Conservation (phyloP, 2,113 vertebrate genomes). For the Dissostichus mawsoni region DNA sequence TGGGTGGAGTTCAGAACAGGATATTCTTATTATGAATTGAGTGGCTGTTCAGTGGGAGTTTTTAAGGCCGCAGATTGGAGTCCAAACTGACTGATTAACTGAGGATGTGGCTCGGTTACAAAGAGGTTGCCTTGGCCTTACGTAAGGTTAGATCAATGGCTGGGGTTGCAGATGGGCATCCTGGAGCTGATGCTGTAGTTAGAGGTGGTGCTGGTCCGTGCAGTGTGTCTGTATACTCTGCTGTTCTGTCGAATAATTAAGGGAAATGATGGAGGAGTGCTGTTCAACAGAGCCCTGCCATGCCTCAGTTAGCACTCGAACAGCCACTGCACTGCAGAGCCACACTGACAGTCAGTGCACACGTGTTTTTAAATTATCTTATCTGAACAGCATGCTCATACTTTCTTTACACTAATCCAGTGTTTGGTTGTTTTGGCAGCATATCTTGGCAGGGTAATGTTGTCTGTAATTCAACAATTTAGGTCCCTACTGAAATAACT, state of each 20-base stretch:
- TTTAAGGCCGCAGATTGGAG: conserved; percentile 11
- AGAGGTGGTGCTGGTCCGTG: conserved; percentile 9
- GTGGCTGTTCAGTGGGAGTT: conserved; percentile 4
- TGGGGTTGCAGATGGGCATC: conserved; percentile 19
- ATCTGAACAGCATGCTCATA: conserved; percentile 12
- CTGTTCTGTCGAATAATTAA: conserved; percentile 45
- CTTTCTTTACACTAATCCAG: conserved; percentile 5
- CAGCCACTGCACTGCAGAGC: conserved; percentile 44
- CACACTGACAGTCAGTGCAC: not conserved
- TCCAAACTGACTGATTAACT: not conserved
- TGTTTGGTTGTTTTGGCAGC: not conserved
- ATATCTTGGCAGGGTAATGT: not conserved
- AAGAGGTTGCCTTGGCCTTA: conserved; percentile 18
- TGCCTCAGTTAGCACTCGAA: conserved; percentile 44
- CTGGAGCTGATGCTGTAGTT: not conserved
- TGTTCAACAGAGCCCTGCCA: conserved; percentile 48
- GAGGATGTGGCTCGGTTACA: conserved; percentile 6
- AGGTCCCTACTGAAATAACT: not conserved
- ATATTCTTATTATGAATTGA: conserved; percentile 22
- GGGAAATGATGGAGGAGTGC: conserved; percentile 37
- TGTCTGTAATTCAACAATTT: not conserved
- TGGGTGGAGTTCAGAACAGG: not conserved
- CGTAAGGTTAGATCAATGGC: conserved; percentile 12
- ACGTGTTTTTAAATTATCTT: conserved; percentile 28
- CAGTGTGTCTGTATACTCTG: conserved; percentile 60